phyloP scores from a whole-genome alignment of 2,113 vertebrate genomes.

The Neogale vison region DNA sequence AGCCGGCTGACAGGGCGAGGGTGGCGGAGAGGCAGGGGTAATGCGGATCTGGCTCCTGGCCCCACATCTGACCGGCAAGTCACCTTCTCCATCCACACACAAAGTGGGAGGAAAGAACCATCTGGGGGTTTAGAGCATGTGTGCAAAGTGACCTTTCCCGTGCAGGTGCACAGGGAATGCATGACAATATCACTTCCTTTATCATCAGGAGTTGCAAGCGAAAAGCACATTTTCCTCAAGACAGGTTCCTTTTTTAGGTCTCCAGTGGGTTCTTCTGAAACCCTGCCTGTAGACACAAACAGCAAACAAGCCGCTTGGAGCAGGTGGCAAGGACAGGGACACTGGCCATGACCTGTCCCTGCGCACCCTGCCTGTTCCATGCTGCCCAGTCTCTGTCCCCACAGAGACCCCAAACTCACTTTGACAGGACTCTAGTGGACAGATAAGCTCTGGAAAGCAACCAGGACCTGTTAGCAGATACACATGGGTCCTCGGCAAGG shows the following conservation, averaged over 20 bases:
- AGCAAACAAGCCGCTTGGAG: background rate
- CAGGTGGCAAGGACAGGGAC: background rate
- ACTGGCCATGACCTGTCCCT: background rate
- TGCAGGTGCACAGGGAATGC: rapidly evolving
- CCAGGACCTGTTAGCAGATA: background rate
- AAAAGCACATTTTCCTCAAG: background rate
- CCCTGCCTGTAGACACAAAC: background rate
- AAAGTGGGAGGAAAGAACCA: background rate
- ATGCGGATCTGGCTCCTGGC: background rate
- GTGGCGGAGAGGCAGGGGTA: rapidly evolving
- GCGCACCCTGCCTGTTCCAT: background rate
- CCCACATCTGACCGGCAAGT: background rate
- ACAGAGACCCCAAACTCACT: background rate
- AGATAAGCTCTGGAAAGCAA: background rate
- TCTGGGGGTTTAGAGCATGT: background rate
- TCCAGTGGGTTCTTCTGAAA: background rate
- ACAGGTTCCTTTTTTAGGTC: background rate
- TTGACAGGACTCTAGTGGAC: rapidly evolving
- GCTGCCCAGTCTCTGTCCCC: background rate
- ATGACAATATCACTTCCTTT: rapidly evolving
- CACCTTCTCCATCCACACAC: background rate
- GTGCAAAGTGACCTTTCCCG: background rate
- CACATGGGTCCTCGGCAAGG: background rate
- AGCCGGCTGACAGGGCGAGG: background rate
- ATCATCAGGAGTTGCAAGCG: background rate